These are phyloP conservation scores for Sitta carolinensis DNA, from an alignment of 2,797 vertebrate genomes.

Conservation along the genomic window DNA sequence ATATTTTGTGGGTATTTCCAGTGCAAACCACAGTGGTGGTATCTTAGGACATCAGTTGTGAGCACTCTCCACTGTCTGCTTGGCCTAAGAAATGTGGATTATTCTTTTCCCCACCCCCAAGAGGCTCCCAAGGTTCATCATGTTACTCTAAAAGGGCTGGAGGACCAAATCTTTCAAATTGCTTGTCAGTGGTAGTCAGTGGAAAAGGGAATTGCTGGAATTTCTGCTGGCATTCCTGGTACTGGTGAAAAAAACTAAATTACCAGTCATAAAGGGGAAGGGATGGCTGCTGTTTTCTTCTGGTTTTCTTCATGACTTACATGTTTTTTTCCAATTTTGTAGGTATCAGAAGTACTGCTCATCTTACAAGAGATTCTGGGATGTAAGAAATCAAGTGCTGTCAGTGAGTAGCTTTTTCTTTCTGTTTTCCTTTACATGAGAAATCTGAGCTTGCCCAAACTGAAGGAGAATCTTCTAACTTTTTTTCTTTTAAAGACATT, in stretches of 20 bases:
- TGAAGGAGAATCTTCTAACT: not conserved
- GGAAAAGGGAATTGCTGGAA: not conserved
- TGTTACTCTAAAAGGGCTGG: not conserved
- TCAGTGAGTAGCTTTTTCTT: conserved; percentile 24
- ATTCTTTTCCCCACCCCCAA: not conserved
- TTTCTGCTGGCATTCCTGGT: not conserved
- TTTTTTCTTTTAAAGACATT: not conserved
- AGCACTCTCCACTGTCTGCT: not conserved
- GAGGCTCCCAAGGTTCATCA: not conserved
- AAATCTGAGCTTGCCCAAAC: not conserved
- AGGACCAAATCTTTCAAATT: not conserved
- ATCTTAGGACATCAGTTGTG: not conserved
- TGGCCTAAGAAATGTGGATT: not conserved
- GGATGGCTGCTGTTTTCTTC: not conserved
- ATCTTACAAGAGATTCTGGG: not conserved
- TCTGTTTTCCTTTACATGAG: not conserved
- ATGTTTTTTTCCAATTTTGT: not conserved
- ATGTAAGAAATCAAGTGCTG: conserved; percentile 18
- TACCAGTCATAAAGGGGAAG: not conserved
- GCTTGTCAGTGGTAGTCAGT: not conserved
- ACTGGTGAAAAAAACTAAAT: not conserved
- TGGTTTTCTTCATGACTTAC: not conserved
- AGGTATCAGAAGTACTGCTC: not conserved
- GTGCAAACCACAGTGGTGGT: not conserved
- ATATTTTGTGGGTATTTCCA: conserved; percentile 23